phyloP scores from a whole-genome alignment of 2,113 vertebrate species.

The Cervus canadensis region DNA sequence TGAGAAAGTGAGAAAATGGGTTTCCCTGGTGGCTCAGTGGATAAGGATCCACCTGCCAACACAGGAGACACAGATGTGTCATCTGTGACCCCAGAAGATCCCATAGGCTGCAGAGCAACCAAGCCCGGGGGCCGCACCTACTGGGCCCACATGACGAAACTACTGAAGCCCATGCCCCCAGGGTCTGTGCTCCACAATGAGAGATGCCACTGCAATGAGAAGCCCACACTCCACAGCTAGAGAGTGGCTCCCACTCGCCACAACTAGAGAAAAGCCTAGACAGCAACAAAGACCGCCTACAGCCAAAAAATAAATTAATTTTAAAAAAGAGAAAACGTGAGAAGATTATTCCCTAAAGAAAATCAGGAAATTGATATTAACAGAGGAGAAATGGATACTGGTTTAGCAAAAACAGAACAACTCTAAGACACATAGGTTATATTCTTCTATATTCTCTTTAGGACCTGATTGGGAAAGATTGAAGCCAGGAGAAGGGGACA shows the following conservation, averaged over 20 bases:
- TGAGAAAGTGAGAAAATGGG: not conserved
- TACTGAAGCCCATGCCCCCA: not conserved
- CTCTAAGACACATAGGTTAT: not conserved
- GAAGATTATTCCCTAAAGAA: not conserved
- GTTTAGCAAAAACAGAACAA: not conserved
- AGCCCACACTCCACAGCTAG: rapidly evolving
- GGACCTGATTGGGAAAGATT: not conserved
- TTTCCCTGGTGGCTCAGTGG: not conserved
- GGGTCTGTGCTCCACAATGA: not conserved
- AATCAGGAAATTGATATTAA: not conserved
- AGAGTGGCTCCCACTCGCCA: not conserved
- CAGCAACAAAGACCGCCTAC: not conserved
- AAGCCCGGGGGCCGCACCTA: not conserved
- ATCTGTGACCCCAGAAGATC: not conserved
- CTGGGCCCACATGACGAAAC: not conserved
- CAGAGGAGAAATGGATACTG: not conserved
- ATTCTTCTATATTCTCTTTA: not conserved
- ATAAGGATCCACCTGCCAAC: not conserved
- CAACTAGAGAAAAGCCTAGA: not conserved
- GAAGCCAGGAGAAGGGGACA: not conserved
- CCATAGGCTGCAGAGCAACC: not conserved
- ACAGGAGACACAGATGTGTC: not conserved
- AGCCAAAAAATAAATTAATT: not conserved
- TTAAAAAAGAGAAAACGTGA: not conserved
- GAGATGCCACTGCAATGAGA: not conserved